Percentiles rank a stretch among this genome's conserved stretches.
These are phyloP conservation scores for Petroica traversi DNA, from an alignment of 2,113 vertebrate genomes.

Conservation along the genomic window DNA sequence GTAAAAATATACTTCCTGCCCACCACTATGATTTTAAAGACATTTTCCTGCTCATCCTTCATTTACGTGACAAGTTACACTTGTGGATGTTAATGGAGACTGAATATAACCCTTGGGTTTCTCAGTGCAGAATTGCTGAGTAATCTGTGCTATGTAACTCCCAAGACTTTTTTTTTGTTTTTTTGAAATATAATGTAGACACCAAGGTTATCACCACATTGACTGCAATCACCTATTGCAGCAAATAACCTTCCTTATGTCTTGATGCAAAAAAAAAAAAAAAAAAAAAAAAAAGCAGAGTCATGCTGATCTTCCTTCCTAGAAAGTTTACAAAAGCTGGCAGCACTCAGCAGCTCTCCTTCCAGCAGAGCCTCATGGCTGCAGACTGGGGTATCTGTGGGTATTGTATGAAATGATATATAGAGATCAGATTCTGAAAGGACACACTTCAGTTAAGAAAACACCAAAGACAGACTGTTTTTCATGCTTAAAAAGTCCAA, in stretches of 20 bases:
- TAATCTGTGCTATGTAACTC: background rate
- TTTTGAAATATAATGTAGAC: background rate
- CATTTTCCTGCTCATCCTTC: background rate
- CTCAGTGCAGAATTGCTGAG: background rate
- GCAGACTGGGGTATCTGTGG: background rate
- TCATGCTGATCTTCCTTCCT: background rate
- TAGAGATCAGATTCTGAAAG: background rate
- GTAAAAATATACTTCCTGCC: background rate
- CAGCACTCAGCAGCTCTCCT: background rate
- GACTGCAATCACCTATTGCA: background rate
- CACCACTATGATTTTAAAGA: background rate
- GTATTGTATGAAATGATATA: background rate
- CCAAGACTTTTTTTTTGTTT: background rate
- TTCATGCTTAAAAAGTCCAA: background rate
- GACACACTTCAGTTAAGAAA: background rate
- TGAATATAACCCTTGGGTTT: background rate
- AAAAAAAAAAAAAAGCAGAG: background rate
- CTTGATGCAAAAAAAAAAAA: background rate
- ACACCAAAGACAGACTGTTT: background rate
- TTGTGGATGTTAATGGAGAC: background rate
- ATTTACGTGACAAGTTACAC: background rate
- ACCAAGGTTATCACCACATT: background rate
- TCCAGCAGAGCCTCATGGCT: background rate
- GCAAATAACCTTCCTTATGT: background rate
- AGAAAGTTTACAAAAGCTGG: background rate